Evolutionary conservation across 2,797 vertebrate genomes (phyloP).

Genomic region (Lutjanus campechanus): DNA sequence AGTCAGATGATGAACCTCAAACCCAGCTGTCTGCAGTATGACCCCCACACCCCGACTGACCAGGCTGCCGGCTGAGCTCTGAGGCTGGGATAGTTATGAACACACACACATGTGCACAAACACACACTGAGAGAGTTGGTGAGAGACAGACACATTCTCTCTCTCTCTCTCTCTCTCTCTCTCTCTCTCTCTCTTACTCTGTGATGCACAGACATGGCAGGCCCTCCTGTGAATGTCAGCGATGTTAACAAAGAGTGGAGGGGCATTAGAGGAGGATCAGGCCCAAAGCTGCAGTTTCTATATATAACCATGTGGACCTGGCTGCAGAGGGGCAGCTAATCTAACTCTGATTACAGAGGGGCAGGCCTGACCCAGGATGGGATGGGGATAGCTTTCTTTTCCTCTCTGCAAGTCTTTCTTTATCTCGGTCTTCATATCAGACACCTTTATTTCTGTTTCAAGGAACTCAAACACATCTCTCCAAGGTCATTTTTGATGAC

Average conservation of each 20-base stretch:
- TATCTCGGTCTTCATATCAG: constrained; percentile 28
- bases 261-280: constrained; percentile 82
- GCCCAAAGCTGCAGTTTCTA: constrained; percentile 79
- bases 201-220: constrained; percentile 60
- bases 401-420: constrained; percentile 39
- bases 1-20: constrained; percentile 31
- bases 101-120: constrained; percentile 24
- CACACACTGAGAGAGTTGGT: constrained; percentile 51
- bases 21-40: constrained; percentile 54
- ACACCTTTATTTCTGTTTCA: constrained; percentile 15
- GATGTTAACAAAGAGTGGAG: constrained; percentile 77
- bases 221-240: constrained; percentile 75
- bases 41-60: constrained; percentile 49
- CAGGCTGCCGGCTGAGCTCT: constrained; percentile 70
- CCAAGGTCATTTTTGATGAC: background rate
- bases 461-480: background rate
- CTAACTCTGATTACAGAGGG: constrained; percentile 78
- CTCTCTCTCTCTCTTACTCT: constrained; percentile 50
- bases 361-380: constrained; percentile 57
- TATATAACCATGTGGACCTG: constrained; percentile 76
- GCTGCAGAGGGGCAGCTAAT: constrained; percentile 79
- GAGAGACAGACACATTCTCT: constrained; percentile 64
- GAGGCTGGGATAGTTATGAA: constrained; percentile 41
- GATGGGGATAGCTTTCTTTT: constrained; percentile 64
- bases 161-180: constrained; percentile 60